These are phyloP conservation scores for Xestia ashworthii DNA, from an alignment of 2,888 invertebrate genomes.

Conservation along the genomic window DNA sequence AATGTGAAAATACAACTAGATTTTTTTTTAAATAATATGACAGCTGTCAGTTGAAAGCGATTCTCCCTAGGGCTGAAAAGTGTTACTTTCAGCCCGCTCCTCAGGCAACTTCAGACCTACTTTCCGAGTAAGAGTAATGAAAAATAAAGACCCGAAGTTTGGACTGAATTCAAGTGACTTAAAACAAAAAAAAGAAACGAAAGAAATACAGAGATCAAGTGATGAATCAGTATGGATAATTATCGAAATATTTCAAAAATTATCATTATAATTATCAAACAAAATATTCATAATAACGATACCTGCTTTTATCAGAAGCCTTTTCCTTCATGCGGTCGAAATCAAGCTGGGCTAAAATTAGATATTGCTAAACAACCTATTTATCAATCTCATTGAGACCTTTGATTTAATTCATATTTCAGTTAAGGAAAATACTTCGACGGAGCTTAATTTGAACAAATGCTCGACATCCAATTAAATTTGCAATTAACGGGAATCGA, in stretches of 20 bases:
- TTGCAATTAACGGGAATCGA: slow-evolving; percentile 11
- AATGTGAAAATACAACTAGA: too few species aligned
- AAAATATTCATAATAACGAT: background rate
- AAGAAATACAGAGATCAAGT: background rate
- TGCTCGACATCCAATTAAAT: slow-evolving; percentile 9
- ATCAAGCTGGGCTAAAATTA: slow-evolving; percentile 37
- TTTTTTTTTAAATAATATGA: too few species aligned
- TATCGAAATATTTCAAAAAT: background rate
- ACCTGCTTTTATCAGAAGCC: background rate
- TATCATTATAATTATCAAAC: background rate
- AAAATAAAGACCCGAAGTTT: too few species aligned
- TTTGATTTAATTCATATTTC: slow-evolving; percentile 29
- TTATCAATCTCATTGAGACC: background rate
- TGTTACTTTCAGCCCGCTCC: too few species aligned
- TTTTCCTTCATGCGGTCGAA: slow-evolving; percentile 16
- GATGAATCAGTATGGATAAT: background rate
- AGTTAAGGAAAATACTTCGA: slow-evolving; percentile 10
- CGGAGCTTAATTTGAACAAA: background rate
- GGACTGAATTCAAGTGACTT: too few species aligned
- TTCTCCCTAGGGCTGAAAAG: too few species aligned
- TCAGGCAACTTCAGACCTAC: too few species aligned
- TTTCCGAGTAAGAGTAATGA: too few species aligned
- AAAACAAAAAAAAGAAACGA: too few species aligned
- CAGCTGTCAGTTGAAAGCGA: too few species aligned
- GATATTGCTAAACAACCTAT: slow-evolving; percentile 19